These are phyloP conservation scores for Psammodynastes pulverulentus DNA, from an alignment of 2,113 vertebrate species.

Conservation along the genomic window DNA sequence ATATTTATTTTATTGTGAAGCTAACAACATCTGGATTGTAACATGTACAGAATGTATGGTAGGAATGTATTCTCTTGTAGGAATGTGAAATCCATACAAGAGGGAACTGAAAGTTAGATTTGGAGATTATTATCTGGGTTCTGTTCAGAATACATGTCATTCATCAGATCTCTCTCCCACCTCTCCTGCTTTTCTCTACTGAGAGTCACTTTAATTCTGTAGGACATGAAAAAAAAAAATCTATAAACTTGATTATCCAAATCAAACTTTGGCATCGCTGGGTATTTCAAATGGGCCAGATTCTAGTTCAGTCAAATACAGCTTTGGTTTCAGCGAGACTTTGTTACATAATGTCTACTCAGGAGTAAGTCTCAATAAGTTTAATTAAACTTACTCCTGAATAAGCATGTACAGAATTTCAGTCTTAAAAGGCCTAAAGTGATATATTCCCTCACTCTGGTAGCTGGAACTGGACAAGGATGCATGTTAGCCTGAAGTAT, in stretches of 20 bases:
- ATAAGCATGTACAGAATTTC: not conserved
- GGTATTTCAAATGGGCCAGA: conserved; percentile 20
- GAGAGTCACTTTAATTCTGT: conserved; percentile 63
- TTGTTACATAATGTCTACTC: not conserved
- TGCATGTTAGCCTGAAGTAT: not conserved
- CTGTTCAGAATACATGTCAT: conserved; percentile 57
- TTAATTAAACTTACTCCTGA: not conserved
- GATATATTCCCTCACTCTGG: conserved; percentile 5
- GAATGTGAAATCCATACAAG: conserved; percentile 83
- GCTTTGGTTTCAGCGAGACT: not conserved
- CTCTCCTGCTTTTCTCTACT: conserved; percentile 33
- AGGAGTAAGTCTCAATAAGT: not conserved
- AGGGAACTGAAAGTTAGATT: conserved; percentile 77
- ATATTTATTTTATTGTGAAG: conserved; percentile 99
- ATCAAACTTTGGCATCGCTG: conserved; percentile 41
- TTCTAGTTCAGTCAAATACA: not conserved
- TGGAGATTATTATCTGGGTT: conserved; percentile 49
- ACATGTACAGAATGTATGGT: conserved; percentile 96
- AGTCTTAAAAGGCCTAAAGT: not conserved
- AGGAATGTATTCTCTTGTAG: conserved; percentile 80
- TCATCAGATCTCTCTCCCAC: conserved; percentile 21
- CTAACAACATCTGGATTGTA: conserved; percentile 92
- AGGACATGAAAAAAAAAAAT: conserved; percentile 67
- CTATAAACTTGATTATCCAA: conserved; percentile 61
- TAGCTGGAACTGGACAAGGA: not conserved